phyloP scores from a whole-genome alignment of 2,888 invertebrate species.

The Trichopoda pennipes region DNA sequence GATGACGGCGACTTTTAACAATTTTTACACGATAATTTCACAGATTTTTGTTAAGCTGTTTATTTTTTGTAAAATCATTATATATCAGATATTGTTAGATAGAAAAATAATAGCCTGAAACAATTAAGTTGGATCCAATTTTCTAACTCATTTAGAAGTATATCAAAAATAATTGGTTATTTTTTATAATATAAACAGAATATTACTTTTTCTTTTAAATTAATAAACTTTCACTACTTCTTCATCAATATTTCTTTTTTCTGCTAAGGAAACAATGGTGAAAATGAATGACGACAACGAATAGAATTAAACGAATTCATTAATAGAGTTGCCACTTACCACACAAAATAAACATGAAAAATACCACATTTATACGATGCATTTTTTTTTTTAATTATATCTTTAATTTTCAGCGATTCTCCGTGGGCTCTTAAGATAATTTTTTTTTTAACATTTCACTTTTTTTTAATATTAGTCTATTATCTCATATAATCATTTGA shows the following conservation, averaged over 20 bases:
- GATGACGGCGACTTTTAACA: constrained; percentile 75
- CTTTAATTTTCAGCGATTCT: too few species aligned
- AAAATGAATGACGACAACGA: constrained; percentile 55
- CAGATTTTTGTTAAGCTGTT: too few species aligned
- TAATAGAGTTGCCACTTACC: constrained; percentile 45
- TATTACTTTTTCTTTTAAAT: constrained; percentile 46
- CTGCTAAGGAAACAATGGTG: constrained; percentile 56
- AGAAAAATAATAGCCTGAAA: too few species aligned
- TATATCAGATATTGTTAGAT: too few species aligned
- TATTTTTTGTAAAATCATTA: not conserved
- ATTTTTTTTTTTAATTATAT: too few species aligned
- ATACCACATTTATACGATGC: too few species aligned
- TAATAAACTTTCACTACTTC: constrained; percentile 33
- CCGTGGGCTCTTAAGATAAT: too few species aligned
- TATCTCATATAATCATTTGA: too few species aligned
- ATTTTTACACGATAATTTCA: constrained; percentile 55
- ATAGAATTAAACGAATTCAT: constrained; percentile 40
- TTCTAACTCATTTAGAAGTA: not conserved
- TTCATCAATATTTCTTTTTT: constrained; percentile 30
- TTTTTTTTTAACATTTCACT: too few species aligned
- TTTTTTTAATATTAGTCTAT: too few species aligned
- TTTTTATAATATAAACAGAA: not conserved
- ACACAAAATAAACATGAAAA: not conserved
- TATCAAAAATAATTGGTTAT: not conserved
- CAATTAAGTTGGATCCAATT: too few species aligned